These are phyloP conservation scores for Trypoxylus dichotomus DNA, from an alignment of 1,140 invertebrate genomes.

Conservation along the genomic window DNA sequence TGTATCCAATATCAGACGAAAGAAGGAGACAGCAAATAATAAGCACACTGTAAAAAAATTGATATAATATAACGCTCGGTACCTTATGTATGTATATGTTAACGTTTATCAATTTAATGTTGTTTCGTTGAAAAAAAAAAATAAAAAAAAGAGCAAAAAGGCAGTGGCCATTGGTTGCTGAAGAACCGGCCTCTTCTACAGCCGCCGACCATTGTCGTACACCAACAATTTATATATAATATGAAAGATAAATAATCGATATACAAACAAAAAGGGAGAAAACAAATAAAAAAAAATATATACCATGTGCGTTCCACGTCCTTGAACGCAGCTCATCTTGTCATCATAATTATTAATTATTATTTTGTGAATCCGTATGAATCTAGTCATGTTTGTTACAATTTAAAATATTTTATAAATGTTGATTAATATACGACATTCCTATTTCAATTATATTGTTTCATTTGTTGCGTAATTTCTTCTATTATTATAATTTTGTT, in stretches of 20 bases:
- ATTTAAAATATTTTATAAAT: conserved; percentile 58
- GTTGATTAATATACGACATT: conserved; percentile 57
- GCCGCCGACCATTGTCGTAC: conserved; percentile 32
- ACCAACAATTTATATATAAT: conserved; percentile 32
- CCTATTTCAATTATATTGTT: conserved; percentile 49
- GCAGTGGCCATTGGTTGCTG: conserved; percentile 34
- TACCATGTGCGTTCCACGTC: conserved; percentile 40
- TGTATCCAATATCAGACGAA: conserved; percentile 39
- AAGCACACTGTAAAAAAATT: background rate
- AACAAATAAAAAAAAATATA: background rate
- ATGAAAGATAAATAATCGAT: background rate
- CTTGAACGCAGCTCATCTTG: conserved; percentile 47
- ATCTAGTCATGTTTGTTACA: conserved; percentile 57
- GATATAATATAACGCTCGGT: conserved; percentile 31
- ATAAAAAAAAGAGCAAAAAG: background rate
- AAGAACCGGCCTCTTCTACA: conserved; percentile 40
- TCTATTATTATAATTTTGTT: background rate
- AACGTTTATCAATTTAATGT: conserved; percentile 46
- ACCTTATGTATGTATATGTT: conserved; percentile 49
- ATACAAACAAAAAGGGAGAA: background rate
- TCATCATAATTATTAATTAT: conserved; percentile 54
- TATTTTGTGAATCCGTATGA: conserved; percentile 56
- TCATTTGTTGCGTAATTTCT: conserved; percentile 14
- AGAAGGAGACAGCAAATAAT: background rate
- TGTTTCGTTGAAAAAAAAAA: conserved; percentile 39